Evolutionary conservation across 2,113 vertebrate genomes (phyloP).

Genomic region (Ictalurus punctatus): DNA sequence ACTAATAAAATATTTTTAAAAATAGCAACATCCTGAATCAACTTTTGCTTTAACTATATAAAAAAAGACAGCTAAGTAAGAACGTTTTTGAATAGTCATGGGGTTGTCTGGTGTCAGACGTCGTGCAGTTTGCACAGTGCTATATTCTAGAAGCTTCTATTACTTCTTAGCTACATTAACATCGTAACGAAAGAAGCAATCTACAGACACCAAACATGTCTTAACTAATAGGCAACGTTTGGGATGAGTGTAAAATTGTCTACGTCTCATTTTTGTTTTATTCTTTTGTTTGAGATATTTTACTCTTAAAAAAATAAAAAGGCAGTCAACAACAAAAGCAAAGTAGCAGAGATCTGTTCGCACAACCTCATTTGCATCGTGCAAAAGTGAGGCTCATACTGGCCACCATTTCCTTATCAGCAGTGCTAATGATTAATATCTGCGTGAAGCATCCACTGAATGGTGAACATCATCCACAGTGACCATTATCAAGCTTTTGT

Average conservation of each 20-base stretch:
- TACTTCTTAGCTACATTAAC: not conserved
- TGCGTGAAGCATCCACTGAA: not conserved
- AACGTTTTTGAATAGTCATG: not conserved
- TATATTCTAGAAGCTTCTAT: not conserved
- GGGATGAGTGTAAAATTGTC: not conserved
- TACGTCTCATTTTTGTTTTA: not conserved
- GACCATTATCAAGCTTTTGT: conserved; percentile 8
- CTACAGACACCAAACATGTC: not conserved
- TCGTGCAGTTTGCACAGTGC: not conserved
- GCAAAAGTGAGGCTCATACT: not conserved
- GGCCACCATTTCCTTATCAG: not conserved
- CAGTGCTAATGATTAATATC: not conserved
- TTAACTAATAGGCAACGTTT: not conserved
- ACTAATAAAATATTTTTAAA: not conserved
- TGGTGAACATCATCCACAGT: not conserved
- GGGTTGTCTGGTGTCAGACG: too few species aligned
- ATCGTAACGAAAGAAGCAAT: not conserved
- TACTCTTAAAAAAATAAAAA: not conserved
- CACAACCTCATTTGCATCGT: not conserved
- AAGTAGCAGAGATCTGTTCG: not conserved
- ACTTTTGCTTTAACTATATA: not conserved
- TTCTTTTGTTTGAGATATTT: not conserved
- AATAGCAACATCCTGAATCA: not conserved
- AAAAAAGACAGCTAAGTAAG: too few species aligned
- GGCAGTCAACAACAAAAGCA: not conserved